Conservation (phyloP, 2,888 invertebrate species). For the Heliconius erato region DNA sequence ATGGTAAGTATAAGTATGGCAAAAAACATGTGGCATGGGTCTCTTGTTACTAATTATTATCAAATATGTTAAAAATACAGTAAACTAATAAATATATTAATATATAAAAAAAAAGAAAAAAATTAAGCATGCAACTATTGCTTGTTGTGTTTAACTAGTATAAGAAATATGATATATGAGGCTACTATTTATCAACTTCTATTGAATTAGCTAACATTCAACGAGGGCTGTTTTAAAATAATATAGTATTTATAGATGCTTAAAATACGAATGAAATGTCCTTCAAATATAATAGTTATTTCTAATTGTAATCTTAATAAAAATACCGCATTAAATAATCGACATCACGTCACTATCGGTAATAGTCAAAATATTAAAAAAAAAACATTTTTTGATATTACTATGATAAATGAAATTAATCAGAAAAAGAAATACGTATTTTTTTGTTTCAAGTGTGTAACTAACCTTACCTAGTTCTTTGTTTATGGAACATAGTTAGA, state of each 20-base stretch:
- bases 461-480: background rate
- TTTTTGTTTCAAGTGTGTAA: background rate
- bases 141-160: slow-evolving; percentile 11
- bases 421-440: background rate
- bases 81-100: slow-evolving; percentile 43
- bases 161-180: background rate
- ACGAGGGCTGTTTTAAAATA: background rate
- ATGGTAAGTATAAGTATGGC: slow-evolving; percentile 68
- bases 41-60: slow-evolving; percentile 59
- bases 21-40: slow-evolving; percentile 61
- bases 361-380: background rate
- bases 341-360: background rate
- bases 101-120: slow-evolving; percentile 20
- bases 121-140: slow-evolving; percentile 25
- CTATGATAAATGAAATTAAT: background rate
- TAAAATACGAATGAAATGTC: background rate
- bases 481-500: slow-evolving; percentile 20
- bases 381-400: background rate
- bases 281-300: background rate
- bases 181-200: background rate
- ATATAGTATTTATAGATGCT: background rate
- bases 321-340: background rate
- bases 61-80: slow-evolving; percentile 30
- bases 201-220: background rate
- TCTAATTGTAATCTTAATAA: background rate